These are phyloP conservation scores for Drosophila birchii DNA, from an alignment of 2,888 invertebrate genomes.

Conservation along the genomic window DNA sequence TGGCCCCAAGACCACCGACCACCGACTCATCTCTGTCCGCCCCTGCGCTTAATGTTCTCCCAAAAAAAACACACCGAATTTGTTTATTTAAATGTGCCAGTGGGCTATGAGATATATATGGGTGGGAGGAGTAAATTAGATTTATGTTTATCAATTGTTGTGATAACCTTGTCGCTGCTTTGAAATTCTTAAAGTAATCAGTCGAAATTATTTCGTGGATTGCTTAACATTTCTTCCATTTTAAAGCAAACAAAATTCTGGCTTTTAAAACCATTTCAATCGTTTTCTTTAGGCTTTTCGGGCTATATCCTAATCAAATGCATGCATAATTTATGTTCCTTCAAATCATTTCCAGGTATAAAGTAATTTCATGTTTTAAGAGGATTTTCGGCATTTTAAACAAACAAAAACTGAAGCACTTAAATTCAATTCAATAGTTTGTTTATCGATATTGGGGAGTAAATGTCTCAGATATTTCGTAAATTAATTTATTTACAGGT, in stretches of 20 bases:
- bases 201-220: background rate
- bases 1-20: slow-evolving; percentile 28
- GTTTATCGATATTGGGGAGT: background rate
- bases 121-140: slow-evolving; percentile 45
- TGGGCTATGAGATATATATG: slow-evolving; percentile 51
- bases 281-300: background rate
- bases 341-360: background rate
- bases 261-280: slow-evolving; percentile 1
- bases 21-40: slow-evolving; percentile 13
- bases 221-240: background rate
- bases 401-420: background rate
- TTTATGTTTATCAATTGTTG: slow-evolving; percentile 45
- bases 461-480: background rate
- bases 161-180: slow-evolving; percentile 40
- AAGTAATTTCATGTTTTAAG: background rate
- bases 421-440: background rate
- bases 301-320: background rate
- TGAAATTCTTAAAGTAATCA: slow-evolving; percentile 11
- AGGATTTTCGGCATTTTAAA: background rate
- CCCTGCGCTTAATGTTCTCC: slow-evolving; percentile 30
- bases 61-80: slow-evolving; percentile 18
- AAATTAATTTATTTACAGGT: background rate
- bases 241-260: background rate
- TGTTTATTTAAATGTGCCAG: slow-evolving; percentile 52
- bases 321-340: background rate